phyloP scores from a whole-genome alignment of 2,888 invertebrate genomes.

The Luperina nickerlii region DNA sequence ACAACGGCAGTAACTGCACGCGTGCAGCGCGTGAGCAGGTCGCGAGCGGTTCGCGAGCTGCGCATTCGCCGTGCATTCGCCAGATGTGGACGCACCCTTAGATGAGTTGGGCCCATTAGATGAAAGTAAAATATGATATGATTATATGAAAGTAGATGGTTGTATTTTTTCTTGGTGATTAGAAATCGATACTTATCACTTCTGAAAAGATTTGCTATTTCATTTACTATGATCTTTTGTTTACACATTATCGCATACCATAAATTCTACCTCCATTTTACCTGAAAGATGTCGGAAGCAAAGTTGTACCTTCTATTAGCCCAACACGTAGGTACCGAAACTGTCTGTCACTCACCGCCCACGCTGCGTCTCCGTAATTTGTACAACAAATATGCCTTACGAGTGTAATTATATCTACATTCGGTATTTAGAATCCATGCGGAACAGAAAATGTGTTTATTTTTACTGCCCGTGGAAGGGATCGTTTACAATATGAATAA shows the following conservation, averaged over 20 bases:
- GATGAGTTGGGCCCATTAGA: no score
- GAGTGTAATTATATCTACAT: slow-evolving; percentile 24
- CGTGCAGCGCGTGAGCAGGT: no score
- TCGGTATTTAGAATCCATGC: background rate
- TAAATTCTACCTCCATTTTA: background rate
- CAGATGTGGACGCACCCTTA: no score
- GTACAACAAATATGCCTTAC: slow-evolving; percentile 34
- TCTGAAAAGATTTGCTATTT: background rate
- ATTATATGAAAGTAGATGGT: background rate
- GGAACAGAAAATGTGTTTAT: background rate
- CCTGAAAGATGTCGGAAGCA: slow-evolving; percentile 2
- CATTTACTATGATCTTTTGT: background rate
- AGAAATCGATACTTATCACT: background rate
- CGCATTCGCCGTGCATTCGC: no score
- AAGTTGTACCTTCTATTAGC: slow-evolving; percentile 30
- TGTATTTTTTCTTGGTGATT: background rate
- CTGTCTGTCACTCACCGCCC: slow-evolving; percentile 45
- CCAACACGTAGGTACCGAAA: slow-evolving; percentile 15
- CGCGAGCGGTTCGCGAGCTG: no score
- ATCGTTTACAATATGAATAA: background rate
- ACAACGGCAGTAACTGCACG: no score
- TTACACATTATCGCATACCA: background rate
- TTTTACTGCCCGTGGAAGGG: background rate
- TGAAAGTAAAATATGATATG: no score
- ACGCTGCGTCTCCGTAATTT: slow-evolving; percentile 28